These are phyloP conservation scores for Macroramphosus scolopax DNA, from an alignment of 2,797 vertebrate genomes.

Conservation along the genomic window DNA sequence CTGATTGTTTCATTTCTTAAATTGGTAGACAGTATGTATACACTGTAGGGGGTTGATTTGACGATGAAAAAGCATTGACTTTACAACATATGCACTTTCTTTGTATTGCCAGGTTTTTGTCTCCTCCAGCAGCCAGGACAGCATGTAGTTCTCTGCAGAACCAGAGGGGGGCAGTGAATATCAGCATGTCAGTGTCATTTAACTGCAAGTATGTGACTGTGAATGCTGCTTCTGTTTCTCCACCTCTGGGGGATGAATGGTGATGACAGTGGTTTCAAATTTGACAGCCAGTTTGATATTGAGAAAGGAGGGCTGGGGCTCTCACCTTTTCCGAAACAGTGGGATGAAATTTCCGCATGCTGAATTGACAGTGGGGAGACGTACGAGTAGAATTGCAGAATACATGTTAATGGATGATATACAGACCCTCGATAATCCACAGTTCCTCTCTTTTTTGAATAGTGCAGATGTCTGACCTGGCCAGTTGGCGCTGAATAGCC, in stretches of 20 bases:
- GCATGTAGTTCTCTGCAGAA: constrained; percentile 35
- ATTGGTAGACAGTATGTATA: no score
- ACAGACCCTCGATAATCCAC: constrained; percentile 9
- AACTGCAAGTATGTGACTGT: constrained; percentile 9
- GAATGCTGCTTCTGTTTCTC: constrained; percentile 27
- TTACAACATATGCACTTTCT: constrained; percentile 7
- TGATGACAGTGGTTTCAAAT: constrained; percentile 50
- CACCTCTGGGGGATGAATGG: constrained; percentile 27
- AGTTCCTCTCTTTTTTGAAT: constrained; percentile 29
- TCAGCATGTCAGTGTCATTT: constrained; percentile 29
- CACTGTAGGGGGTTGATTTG: no score
- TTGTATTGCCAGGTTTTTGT: constrained; percentile 15
- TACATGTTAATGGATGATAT: no score
- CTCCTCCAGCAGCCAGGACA: constrained; percentile 3
- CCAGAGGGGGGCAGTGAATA: constrained; percentile 57
- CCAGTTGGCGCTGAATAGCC: constrained; percentile 38
- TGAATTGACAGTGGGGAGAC: constrained; percentile 6
- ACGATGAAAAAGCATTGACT: not conserved
- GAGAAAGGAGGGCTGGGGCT: constrained; percentile 7
- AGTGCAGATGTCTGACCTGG: constrained; percentile 33
- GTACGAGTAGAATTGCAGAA: no score
- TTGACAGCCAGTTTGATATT: no score
- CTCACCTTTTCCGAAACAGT: not conserved
- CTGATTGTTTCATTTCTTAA: no score
- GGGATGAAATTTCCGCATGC: constrained; percentile 26